Percentiles rank a stretch among this genome's conserved stretches.
Evolutionary conservation across 2,113 vertebrate species (phyloP).

Genomic region (Seriola dumerili): DNA sequence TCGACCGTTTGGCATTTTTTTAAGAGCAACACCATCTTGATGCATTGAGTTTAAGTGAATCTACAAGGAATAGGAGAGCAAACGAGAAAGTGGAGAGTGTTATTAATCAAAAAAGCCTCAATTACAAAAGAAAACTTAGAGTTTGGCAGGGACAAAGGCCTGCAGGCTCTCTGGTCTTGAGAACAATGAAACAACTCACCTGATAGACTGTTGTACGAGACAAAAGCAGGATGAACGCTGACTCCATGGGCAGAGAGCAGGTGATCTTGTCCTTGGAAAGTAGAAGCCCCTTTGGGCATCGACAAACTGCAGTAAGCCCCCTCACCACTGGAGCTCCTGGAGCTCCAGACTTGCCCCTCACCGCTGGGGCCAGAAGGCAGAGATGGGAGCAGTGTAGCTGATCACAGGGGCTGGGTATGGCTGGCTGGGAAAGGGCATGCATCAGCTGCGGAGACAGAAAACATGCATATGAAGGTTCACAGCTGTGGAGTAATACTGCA

Average conservation of each 20-base stretch:
- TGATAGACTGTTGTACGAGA: constrained; percentile 80
- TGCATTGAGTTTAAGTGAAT: constrained; percentile 86
- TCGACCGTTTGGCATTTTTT: constrained; percentile 78
- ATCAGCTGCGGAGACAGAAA: constrained; percentile 69
- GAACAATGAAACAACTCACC: constrained; percentile 75
- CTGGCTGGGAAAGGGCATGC: constrained; percentile 83
- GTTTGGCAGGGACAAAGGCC: too few species aligned
- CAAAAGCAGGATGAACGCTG: constrained; percentile 86
- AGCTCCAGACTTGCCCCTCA: neutral
- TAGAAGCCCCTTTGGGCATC: constrained; percentile 83
- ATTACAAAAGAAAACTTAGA: neutral
- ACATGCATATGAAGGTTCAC: neutral
- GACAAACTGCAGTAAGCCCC: constrained; percentile 81
- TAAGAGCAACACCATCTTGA: constrained; percentile 57
- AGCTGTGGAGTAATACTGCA: too few species aligned
- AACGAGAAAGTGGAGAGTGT: neutral
- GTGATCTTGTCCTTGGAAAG: constrained; percentile 83
- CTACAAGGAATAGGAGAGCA: constrained; percentile 64
- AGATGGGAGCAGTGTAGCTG: constrained; percentile 86
- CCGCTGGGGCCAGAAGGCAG: constrained; percentile 85
- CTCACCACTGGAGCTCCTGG: constrained; percentile 10
- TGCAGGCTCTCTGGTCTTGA: too few species aligned
- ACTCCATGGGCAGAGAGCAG: constrained; percentile 83
- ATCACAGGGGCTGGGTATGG: constrained; percentile 82
- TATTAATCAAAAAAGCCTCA: neutral